Conservation (phyloP, 2,888 invertebrate species). For the Volucella inflata region DNA sequence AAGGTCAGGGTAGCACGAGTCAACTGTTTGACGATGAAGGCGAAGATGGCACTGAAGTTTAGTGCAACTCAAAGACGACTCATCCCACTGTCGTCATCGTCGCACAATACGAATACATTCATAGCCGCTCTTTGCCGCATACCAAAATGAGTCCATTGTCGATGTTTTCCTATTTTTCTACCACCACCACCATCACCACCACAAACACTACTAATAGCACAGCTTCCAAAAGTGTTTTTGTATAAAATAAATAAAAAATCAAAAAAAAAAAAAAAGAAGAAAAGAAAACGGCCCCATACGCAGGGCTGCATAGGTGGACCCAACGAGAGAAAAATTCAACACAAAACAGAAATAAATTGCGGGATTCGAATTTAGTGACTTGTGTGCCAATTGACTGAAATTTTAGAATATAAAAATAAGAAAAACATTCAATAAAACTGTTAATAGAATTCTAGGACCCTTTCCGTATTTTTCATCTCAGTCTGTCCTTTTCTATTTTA, state of each 20-base stretch:
- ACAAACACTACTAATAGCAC: slow-evolving; percentile 30
- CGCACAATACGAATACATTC: slow-evolving; percentile 64
- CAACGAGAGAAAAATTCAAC: slow-evolving; percentile 23
- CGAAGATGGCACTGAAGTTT: slow-evolving; percentile 95
- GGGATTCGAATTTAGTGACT: slow-evolving; percentile 80
- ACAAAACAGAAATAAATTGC: slow-evolving; percentile 52
- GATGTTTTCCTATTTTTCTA: slow-evolving; percentile 71
- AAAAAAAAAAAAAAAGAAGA: slow-evolving; percentile 10
- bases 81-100: slow-evolving; percentile 15
- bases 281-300: slow-evolving; percentile 41
- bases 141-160: slow-evolving; percentile 62
- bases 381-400: slow-evolving; percentile 84
- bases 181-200: slow-evolving; percentile 50
- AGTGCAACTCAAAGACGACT: slow-evolving; percentile 79
- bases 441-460: slow-evolving; percentile 58
- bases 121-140: slow-evolving; percentile 66
- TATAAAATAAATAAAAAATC: slow-evolving; percentile 48
- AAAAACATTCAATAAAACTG: slow-evolving; percentile 24
- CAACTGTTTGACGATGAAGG: slow-evolving; percentile 94
- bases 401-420: slow-evolving; percentile 66
- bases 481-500: slow-evolving; percentile 16
- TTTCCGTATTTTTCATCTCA: slow-evolving; percentile 12
- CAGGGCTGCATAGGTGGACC: slow-evolving; percentile 49
- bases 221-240: slow-evolving; percentile 63
- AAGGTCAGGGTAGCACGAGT: slow-evolving; percentile 85